Conservation (phyloP, 2,113 vertebrate species). For the Microcebus murinus region DNA sequence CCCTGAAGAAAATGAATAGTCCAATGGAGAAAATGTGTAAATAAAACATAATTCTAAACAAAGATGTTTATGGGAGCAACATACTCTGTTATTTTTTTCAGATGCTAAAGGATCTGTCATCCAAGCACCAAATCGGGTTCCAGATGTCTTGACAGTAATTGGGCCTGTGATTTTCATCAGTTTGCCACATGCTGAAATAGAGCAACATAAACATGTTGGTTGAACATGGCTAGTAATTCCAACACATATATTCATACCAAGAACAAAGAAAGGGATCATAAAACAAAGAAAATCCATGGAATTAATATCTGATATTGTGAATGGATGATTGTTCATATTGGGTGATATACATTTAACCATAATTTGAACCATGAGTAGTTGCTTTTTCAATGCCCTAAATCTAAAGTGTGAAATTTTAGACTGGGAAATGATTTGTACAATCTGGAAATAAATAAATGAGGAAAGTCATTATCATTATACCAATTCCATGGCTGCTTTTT, state of each 20-base stretch:
- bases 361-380: not conserved
- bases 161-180: slow-evolving; percentile 99
- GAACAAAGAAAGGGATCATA: not conserved
- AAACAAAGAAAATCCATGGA: not conserved
- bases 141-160: slow-evolving; percentile 97
- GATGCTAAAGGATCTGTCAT: slow-evolving; percentile 97
- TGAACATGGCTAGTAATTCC: slow-evolving; percentile 33
- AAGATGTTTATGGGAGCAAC: slow-evolving; percentile 78
- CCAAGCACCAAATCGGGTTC: slow-evolving; percentile 98
- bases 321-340: not conserved
- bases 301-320: not conserved
- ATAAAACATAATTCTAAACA: slow-evolving; percentile 50
- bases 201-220: slow-evolving; percentile 72
- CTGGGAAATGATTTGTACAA: not conserved
- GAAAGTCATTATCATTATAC: not conserved
- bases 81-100: slow-evolving; percentile 95
- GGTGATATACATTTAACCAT: not conserved
- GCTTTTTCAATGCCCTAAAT: not conserved
- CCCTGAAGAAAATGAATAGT: not conserved
- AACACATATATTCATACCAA: not conserved
- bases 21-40: slow-evolving; percentile 20
- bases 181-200: slow-evolving; percentile 96
- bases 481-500: not conserved
- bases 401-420: not conserved
- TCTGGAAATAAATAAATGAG: not conserved